Conservation (phyloP, 2,888 invertebrate genomes). For the Epiblema foenella region DNA sequence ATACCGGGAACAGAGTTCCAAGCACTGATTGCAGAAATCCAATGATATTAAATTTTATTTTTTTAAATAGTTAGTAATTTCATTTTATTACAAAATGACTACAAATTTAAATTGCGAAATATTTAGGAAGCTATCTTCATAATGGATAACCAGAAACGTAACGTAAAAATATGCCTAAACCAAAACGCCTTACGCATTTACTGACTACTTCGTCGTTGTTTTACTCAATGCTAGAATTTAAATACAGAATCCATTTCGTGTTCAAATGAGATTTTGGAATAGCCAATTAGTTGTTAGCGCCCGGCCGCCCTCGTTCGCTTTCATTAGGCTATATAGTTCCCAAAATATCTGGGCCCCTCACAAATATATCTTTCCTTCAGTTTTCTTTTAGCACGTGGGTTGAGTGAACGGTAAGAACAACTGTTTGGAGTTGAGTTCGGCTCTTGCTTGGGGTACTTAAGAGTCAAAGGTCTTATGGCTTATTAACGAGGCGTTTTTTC, state of each 20-base stretch:
- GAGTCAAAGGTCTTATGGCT: not conserved
- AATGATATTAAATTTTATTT: not conserved
- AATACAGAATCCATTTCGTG: slow-evolving; percentile 85
- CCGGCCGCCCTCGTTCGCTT: slow-evolving; percentile 83
- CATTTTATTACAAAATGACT: slow-evolving; percentile 11
- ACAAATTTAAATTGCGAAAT: slow-evolving; percentile 25
- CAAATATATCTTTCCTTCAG: slow-evolving; percentile 80
- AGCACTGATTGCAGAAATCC: not conserved
- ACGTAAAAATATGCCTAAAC: slow-evolving; percentile 52
- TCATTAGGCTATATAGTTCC: slow-evolving; percentile 85
- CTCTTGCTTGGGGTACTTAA: not conserved
- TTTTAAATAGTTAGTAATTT: not conserved
- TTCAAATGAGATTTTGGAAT: slow-evolving; percentile 85
- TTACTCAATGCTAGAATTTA: slow-evolving; percentile 83
- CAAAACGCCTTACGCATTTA: slow-evolving; percentile 76
- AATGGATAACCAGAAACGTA: slow-evolving; percentile 41
- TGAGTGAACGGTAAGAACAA: slow-evolving; percentile 66
- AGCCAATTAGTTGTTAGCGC: slow-evolving; percentile 85
- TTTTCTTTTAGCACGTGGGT: slow-evolving; percentile 76
- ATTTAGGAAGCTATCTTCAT: slow-evolving; percentile 52
- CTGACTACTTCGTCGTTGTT: slow-evolving; percentile 81
- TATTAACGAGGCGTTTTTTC: not conserved
- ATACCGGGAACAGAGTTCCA: not conserved
- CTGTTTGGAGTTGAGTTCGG: slow-evolving; percentile 46
- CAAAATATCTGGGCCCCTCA: slow-evolving; percentile 82